Evolutionary conservation across 2,113 vertebrate genomes (phyloP).

Genomic region (Phalacrocorax aristotelis): DNA sequence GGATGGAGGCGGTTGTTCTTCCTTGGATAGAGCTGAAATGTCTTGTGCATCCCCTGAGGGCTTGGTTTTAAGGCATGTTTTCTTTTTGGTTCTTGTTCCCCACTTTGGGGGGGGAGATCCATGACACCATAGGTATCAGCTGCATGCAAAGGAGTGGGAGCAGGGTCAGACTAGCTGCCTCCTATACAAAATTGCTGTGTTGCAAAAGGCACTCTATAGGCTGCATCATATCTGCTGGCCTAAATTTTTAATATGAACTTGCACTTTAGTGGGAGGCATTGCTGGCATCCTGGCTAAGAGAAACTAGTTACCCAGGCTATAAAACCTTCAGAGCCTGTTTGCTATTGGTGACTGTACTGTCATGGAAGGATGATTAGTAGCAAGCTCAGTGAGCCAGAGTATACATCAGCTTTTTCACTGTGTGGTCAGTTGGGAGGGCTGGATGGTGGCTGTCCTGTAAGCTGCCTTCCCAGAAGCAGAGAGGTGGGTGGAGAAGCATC

Average conservation of each 20-base stretch:
- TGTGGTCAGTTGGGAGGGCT: not conserved
- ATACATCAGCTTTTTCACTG: not conserved
- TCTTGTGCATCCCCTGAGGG: not conserved
- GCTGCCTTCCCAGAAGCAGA: not conserved
- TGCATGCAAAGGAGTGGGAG: not conserved
- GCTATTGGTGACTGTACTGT: not conserved
- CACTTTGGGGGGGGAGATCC: no score
- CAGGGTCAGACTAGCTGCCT: not conserved
- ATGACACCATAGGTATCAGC: fast-evolving
- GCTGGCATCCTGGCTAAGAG: not conserved
- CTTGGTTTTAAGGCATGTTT: fast-evolving
- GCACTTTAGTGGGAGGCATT: not conserved
- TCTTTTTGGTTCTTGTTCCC: not conserved
- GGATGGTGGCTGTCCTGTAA: not conserved
- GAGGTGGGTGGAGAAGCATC: not conserved
- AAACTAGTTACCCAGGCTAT: not conserved
- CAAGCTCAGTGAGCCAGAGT: fast-evolving
- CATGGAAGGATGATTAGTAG: not conserved
- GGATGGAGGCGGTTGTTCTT: not conserved
- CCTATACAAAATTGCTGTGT: fast-evolving
- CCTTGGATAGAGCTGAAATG: not conserved
- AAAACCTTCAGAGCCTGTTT: not conserved
- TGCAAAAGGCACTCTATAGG: not conserved
- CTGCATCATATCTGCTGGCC: not conserved
- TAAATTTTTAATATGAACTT: not conserved